phyloP scores from a whole-genome alignment of 2,113 vertebrate genomes.

The Polypterus bichir region DNA sequence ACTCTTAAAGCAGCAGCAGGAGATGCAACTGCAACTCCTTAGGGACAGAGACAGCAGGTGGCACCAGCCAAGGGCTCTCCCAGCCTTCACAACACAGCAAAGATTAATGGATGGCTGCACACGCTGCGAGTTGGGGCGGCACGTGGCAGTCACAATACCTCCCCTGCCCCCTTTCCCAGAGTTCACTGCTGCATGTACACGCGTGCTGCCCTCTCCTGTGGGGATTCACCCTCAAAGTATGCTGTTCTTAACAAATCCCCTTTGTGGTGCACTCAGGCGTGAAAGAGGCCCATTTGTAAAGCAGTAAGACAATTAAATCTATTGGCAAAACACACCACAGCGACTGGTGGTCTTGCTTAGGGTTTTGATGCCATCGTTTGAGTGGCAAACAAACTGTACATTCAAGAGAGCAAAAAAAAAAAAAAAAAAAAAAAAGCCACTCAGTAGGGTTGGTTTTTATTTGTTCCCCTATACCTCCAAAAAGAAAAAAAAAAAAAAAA shows the following conservation, averaged over 20 bases:
- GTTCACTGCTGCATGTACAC: not conserved
- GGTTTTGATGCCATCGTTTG: not conserved
- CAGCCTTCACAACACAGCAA: conserved; percentile 20
- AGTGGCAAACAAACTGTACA: no score
- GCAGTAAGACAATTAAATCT: conserved; percentile 54
- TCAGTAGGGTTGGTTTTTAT: no score
- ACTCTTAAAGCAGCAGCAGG: conserved; percentile 24
- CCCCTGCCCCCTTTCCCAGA: not conserved
- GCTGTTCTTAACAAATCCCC: conserved; percentile 42
- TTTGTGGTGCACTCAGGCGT: conserved; percentile 49
- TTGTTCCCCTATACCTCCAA: no score
- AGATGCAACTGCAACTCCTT: conserved; percentile 37
- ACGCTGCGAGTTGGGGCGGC: conserved; percentile 3
- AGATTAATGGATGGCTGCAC: conserved; percentile 15
- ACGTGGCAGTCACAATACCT: conserved; percentile 30
- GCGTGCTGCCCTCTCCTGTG: conserved; percentile 13
- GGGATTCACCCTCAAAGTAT: conserved; percentile 32
- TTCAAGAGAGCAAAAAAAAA: no score
- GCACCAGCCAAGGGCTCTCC: conserved; percentile 38
- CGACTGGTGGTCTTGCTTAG: conserved; percentile 19
- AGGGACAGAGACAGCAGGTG: conserved; percentile 53
- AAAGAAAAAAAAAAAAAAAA: no score
- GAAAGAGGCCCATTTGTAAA: conserved; percentile 58
- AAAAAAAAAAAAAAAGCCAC: no score
- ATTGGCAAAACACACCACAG: conserved; percentile 45